Conservation (phyloP, 2,888 invertebrate genomes). For the Beris morrisii region DNA sequence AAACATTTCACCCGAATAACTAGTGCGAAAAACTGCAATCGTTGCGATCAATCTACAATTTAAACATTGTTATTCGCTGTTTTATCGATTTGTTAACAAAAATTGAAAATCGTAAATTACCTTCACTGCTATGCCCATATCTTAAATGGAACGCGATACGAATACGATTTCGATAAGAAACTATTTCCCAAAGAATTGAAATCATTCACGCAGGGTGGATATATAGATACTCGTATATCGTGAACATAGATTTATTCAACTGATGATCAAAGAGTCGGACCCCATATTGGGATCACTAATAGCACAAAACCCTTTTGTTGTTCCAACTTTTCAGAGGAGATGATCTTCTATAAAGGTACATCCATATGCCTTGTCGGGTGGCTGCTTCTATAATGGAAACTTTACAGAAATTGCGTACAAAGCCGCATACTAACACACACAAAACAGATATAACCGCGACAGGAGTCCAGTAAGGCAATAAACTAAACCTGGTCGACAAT, state of each 20-base stretch:
- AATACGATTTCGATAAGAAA: slow-evolving; percentile 18
- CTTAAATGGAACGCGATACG: slow-evolving; percentile 17
- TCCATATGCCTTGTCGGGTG: too few relatives aligned
- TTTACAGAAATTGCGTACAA: too few relatives aligned
- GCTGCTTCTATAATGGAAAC: too few relatives aligned
- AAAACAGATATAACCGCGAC: too few relatives aligned
- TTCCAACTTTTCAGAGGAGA: slow-evolving; percentile 12
- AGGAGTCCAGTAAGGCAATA: slow-evolving; percentile 6
- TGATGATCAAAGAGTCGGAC: slow-evolving; percentile 20
- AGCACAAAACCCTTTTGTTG: slow-evolving; percentile 21
- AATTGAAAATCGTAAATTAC: slow-evolving; percentile 25
- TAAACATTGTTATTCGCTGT: slow-evolving; percentile 5
- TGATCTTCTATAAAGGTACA: slow-evolving; percentile 12
- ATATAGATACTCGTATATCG: background rate
- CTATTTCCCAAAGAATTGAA: slow-evolving; percentile 10
- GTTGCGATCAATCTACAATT: too few relatives aligned
- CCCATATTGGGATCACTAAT: slow-evolving; percentile 21
- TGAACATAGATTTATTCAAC: slow-evolving; percentile 3
- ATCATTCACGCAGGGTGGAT: slow-evolving; percentile 14
- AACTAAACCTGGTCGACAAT: slow-evolving; percentile 20
- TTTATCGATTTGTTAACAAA: slow-evolving; percentile 27
- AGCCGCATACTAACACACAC: too few relatives aligned
- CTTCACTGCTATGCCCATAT: background rate
- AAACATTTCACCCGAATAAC: too few relatives aligned
- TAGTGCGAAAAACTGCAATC: too few relatives aligned